Conservation (phyloP, 2,113 vertebrate genomes). For the Cariama cristata region DNA sequence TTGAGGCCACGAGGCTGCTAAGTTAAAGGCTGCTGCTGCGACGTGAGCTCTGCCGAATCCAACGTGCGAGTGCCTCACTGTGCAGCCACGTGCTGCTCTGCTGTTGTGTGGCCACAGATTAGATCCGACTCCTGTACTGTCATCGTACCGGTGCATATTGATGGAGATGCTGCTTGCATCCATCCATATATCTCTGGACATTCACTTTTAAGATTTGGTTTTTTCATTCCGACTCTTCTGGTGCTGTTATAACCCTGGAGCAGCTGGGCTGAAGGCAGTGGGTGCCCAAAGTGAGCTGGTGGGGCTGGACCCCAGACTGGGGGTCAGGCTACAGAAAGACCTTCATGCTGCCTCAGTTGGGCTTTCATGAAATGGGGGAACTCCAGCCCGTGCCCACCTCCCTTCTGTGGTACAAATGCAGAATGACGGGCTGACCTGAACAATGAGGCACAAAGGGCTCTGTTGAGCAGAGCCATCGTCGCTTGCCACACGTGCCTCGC, state of each 20-base stretch:
- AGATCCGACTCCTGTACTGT: neutral
- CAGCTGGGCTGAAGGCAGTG: neutral
- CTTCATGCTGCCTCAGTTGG: neutral
- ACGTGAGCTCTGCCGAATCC: neutral
- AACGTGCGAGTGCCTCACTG: accelerated
- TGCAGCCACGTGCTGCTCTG: neutral
- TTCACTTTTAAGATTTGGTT: neutral
- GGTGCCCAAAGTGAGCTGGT: neutral
- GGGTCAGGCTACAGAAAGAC: neutral
- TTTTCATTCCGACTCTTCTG: neutral
- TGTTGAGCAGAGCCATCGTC: neutral
- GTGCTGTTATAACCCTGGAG: neutral
- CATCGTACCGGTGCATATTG: accelerated
- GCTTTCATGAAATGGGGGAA: too few relatives aligned
- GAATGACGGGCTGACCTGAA: neutral
- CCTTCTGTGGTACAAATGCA: neutral
- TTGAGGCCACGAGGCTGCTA: neutral
- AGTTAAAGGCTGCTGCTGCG: neutral
- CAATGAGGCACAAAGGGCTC: neutral
- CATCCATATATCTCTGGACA: accelerated
- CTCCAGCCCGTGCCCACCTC: neutral
- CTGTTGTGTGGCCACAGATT: neutral
- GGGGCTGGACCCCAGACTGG: neutral
- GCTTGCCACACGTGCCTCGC: neutral
- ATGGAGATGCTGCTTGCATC: neutral